Percentiles rank a stretch among this genome's conserved stretches.
phyloP scores from a whole-genome alignment of 1,140 invertebrate species.

The Dysdera silvatica region DNA sequence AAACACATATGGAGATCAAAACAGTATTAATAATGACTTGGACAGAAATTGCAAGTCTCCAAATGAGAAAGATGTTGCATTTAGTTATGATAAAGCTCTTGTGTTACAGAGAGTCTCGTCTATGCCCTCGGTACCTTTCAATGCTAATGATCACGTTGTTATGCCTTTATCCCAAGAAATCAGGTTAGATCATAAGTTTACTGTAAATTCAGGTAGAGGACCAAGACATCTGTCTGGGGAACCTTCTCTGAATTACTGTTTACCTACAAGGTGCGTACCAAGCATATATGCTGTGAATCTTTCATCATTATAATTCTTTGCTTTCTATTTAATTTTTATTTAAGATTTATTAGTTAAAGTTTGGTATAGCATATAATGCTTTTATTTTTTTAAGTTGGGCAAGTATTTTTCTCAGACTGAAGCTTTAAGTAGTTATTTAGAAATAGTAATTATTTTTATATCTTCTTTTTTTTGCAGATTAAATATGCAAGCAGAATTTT shows the following conservation, averaged over 20 bases:
- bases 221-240: constrained; percentile 13
- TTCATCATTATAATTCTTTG: background rate
- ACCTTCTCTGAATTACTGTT: constrained; percentile 15
- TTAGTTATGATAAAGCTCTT: background rate
- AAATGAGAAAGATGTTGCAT: background rate
- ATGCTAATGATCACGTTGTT: background rate
- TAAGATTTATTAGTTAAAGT: too few species aligned
- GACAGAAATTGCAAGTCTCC: background rate
- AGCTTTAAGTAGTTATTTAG: too few species aligned
- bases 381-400: too few species aligned
- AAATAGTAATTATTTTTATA: too few species aligned
- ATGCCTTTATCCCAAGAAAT: background rate
- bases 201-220: background rate
- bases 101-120: background rate
- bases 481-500: too few species aligned
- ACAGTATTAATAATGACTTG: background rate
- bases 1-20: background rate
- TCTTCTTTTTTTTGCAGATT: too few species aligned
- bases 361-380: too few species aligned
- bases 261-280: constrained; percentile 20
- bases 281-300: too few species aligned
- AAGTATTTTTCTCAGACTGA: too few species aligned
- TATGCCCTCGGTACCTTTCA: background rate
- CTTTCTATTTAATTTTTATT: too few species aligned
- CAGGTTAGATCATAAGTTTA: background rate